Evolutionary conservation across 2,797 vertebrate species (phyloP).

Genomic region (Eulemur mongoz): DNA sequence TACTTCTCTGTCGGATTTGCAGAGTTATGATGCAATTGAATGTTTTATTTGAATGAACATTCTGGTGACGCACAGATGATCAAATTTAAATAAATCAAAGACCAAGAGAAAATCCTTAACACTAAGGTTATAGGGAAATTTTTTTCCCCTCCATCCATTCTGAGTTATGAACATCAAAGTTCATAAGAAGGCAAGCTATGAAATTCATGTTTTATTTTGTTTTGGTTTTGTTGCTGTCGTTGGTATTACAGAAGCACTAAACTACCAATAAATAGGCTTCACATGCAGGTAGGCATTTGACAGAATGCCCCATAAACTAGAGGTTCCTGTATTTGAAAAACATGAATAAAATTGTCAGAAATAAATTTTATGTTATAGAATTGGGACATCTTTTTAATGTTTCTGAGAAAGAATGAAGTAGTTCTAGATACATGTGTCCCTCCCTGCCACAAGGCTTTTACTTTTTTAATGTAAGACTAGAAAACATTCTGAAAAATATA

Average conservation of each 20-base stretch:
- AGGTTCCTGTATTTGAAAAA: not conserved
- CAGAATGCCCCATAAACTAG: not conserved
- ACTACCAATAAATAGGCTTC: not conserved
- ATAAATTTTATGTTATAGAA: not conserved
- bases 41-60: not conserved
- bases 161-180: not conserved
- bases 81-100: not conserved
- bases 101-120: not conserved
- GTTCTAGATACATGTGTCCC: not conserved
- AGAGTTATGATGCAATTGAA: not conserved
- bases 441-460: not conserved
- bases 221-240: not conserved
- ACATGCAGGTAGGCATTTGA: not conserved
- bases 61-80: not conserved
- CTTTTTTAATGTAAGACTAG: not conserved
- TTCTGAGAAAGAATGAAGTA: constrained; percentile 26
- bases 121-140: not conserved
- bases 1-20: not conserved
- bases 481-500: constrained; percentile 32
- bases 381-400: not conserved
- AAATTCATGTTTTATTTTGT: not conserved
- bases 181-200: not conserved
- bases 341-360: not conserved
- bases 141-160: no score
- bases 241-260: not conserved